These are phyloP conservation scores for Melopsittacus undulatus DNA, from an alignment of 2,797 vertebrate genomes.

Conservation along the genomic window DNA sequence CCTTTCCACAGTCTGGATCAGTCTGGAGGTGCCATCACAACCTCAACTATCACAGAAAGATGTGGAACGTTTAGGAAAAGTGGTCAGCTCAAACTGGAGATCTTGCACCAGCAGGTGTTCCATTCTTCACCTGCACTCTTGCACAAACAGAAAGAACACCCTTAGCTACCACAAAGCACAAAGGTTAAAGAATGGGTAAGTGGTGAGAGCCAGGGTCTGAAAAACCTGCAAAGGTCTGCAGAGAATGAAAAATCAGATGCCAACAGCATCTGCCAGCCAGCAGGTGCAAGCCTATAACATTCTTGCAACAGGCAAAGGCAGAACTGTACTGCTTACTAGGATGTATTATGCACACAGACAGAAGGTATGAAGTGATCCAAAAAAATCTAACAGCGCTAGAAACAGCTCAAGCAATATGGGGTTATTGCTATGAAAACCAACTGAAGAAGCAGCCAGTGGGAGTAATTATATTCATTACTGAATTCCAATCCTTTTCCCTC, in stretches of 20 bases:
- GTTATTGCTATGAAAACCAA: neutral
- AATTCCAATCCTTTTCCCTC: neutral
- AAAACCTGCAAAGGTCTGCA: neutral
- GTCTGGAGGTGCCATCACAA: neutral
- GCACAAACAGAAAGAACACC: neutral
- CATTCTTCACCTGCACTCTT: neutral
- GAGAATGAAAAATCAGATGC: neutral
- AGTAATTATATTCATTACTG: neutral
- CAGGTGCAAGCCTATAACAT: neutral
- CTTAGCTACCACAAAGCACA: neutral
- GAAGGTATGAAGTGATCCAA: neutral
- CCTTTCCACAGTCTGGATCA: neutral
- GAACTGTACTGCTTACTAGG: fast-evolving
- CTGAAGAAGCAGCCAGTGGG: neutral
- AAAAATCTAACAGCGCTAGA: neutral
- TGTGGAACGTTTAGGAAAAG: fast-evolving
- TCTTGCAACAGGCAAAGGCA: neutral
- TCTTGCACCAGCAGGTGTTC: neutral
- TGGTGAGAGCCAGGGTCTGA: neutral
- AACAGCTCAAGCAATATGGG: neutral
- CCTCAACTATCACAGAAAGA: neutral
- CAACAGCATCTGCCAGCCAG: neutral
- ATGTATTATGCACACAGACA: neutral
- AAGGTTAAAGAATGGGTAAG: neutral
- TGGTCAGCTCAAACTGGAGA: neutral